Percentiles rank a stretch among this genome's conserved stretches.
These are phyloP conservation scores for Habropoda laboriosa DNA, from an alignment of 1,140 invertebrate genomes.

Conservation along the genomic window DNA sequence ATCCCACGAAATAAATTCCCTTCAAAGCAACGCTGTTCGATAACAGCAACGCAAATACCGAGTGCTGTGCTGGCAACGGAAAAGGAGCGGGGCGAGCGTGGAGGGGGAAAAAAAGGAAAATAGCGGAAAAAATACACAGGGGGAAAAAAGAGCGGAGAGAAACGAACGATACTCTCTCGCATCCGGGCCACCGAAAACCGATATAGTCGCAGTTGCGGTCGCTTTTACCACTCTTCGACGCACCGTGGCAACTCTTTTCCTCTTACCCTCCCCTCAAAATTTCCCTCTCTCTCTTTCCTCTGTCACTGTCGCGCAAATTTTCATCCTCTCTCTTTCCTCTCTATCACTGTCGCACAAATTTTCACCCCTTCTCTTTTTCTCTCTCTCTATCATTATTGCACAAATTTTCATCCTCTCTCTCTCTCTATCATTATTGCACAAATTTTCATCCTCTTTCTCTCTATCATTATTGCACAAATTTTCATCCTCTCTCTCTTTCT, in stretches of 20 bases:
- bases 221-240: neutral
- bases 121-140: neutral
- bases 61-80: neutral
- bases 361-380: no score
- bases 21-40: neutral
- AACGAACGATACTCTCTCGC: neutral
- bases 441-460: no score
- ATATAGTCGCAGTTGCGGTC: slow-evolving; percentile 36
- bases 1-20: neutral
- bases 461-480: no score
- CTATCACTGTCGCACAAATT: no score
- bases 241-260: neutral
- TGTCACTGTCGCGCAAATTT: no score
- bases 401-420: no score
- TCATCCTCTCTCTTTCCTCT: neutral
- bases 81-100: neutral
- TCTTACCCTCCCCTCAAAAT: neutral
- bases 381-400: no score
- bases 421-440: no score
- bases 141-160: neutral
- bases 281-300: neutral
- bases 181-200: slow-evolving; percentile 26
- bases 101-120: neutral
- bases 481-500: no score
- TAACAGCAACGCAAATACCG: slow-evolving; percentile 18